Base-by-base conservation (phyloP, 2,797 vertebrate species). In the Eospalax fontanierii region DNA sequence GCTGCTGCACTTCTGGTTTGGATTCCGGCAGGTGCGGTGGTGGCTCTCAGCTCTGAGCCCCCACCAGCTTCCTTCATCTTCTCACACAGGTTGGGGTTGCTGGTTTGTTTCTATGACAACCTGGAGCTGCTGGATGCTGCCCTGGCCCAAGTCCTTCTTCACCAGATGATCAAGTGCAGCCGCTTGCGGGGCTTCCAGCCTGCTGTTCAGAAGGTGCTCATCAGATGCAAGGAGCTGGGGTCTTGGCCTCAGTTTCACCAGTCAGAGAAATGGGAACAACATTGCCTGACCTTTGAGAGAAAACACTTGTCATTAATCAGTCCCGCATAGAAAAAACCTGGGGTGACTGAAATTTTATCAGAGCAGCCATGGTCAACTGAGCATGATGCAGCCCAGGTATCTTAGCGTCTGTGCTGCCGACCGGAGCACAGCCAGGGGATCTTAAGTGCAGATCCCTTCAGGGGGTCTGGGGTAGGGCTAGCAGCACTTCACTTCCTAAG, bases 81-180 rank as follows among this genome's bases (percentile, higher is more conserved):
- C 76, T 73, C 81, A 1, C 21, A 0, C 81, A 99, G 99, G 96
- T 87, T 99, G 57, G 99, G 99, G 16, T 97, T 99, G 76, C 95
- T 99, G 94, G 98, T 99, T 92, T 99, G 99, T 91, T 99, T 99
- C 98, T 99, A 98, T 75, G 92, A 98, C 73, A 97, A 98, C 76
- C 91, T 98, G 97, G 98, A 98, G 74, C 92, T 98, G 95, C 97
- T 98, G 96, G 98, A 98, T 4, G 94, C 98, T 0, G 33, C 84
- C 4, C 95, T 98, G 82, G 99, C 99, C 38, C 98, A 87, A 68
- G 98, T 98, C 82, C 97, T 99, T 24, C 98, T 99, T 79, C 98
- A 99, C 81, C 99, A 99, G 96, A 98, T 99, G 98, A 98, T 99
- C 80, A 99, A 99, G 96, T 99, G 99, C 97, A 98, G 97, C 97